A percentile compares a stretch with the other conserved stretches of the same genome.
Evolutionary conservation across 2,888 invertebrate genomes (phyloP).

Genomic region (Drosophila cognata): DNA sequence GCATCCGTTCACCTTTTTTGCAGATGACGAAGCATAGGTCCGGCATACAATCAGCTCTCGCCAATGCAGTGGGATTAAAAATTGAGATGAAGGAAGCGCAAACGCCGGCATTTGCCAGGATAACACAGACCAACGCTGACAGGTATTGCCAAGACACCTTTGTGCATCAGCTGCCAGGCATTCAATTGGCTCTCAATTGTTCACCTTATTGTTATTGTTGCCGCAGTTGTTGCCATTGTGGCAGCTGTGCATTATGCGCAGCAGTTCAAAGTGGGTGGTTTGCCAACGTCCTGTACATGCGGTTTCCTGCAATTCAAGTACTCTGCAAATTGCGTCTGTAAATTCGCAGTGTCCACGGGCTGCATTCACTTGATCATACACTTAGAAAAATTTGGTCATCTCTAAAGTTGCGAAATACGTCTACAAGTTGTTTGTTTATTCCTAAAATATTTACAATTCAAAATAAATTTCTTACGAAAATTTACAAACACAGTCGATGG

Average conservation of each 20-base stretch:
- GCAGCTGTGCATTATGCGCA: constrained; percentile 32
- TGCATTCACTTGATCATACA: constrained; percentile 17
- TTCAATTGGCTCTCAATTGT: constrained; percentile 68
- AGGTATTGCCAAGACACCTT: constrained; percentile 18
- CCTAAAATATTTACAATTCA: not conserved
- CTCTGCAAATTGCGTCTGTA: constrained; percentile 41
- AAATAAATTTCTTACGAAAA: not conserved
- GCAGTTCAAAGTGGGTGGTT: constrained; percentile 55
- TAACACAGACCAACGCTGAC: constrained; percentile 23
- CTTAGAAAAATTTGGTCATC: not conserved
- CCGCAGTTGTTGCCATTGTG: constrained; percentile 17
- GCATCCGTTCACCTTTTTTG: constrained; percentile 62
- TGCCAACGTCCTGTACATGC: constrained; percentile 46
- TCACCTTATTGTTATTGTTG: constrained; percentile 37
- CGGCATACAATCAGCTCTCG: constrained; percentile 27
- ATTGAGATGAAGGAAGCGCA: constrained; percentile 59
- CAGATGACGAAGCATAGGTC: constrained; percentile 51
- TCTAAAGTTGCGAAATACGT: not conserved
- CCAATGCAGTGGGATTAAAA: constrained; percentile 57
- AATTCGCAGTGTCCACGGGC: constrained; percentile 6
- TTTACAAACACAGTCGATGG: not conserved
- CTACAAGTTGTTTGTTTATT: not conserved
- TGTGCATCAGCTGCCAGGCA: constrained; percentile 34
- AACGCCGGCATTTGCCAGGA: constrained; percentile 46
- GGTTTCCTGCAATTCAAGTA: constrained; percentile 59